Percentiles rank a stretch among this genome's conserved stretches.
Evolutionary conservation across 2,888 invertebrate species (phyloP).

Genomic region (Tupiocoris notatus): DNA sequence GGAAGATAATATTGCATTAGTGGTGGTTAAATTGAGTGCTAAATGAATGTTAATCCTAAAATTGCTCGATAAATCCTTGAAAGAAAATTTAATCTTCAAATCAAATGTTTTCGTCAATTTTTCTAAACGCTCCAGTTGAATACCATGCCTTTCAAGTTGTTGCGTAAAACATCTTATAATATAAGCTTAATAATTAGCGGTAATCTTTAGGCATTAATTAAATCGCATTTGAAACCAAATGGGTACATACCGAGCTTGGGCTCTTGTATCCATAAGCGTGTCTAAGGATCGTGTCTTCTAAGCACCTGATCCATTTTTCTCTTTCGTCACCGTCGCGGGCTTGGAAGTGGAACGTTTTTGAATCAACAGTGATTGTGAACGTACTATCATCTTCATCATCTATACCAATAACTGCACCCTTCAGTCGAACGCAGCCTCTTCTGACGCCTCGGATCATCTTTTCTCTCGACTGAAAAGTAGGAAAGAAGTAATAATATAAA

Average conservation of each 20-base stretch:
- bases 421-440: constrained; percentile 93
- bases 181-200: too few species aligned
- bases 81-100: too few species aligned
- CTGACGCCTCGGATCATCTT: constrained; percentile 98
- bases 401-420: constrained; percentile 97
- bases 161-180: too few species aligned
- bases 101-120: too few species aligned
- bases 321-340: constrained; percentile 92
- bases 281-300: constrained; percentile 90
- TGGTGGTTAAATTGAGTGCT: too few species aligned
- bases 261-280: constrained; percentile 64
- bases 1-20: too few species aligned
- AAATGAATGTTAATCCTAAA: too few species aligned
- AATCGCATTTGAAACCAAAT: background rate
- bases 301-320: constrained; percentile 91
- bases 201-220: too few species aligned
- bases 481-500: too few species aligned
- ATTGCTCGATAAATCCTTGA: too few species aligned
- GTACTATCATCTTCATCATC: constrained; percentile 99
- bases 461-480: constrained; percentile 92
- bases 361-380: constrained; percentile 98
- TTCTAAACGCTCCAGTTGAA: too few species aligned
- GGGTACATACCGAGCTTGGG: constrained; percentile 20
- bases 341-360: constrained; percentile 99
- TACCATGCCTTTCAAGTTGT: too few species aligned